phyloP scores from a whole-genome alignment of 2,797 vertebrate species.

The Hyperoplus immaculatus region DNA sequence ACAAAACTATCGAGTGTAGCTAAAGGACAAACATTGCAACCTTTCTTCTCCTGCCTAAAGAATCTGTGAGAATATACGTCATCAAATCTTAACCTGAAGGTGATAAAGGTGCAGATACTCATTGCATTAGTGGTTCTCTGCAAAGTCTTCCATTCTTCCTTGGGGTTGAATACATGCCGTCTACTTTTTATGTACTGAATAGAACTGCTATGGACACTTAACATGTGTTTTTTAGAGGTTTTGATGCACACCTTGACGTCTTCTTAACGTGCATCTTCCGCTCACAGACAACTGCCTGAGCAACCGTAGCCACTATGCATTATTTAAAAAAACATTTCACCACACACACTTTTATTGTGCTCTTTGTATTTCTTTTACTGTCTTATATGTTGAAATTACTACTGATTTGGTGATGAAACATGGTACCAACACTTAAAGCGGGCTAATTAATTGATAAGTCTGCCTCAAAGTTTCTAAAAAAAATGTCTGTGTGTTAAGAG shows the following conservation, averaged over 20 bases:
- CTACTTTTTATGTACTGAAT: no score
- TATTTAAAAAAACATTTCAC: not conserved
- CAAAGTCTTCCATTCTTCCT: not conserved
- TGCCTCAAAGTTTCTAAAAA: not conserved
- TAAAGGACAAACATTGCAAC: not conserved
- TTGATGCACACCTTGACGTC: not conserved
- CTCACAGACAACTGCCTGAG: not conserved
- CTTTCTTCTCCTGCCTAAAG: constrained; percentile 9
- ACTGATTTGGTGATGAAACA: not conserved
- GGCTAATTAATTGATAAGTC: not conserved
- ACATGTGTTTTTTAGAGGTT: not conserved
- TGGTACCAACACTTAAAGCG: not conserved
- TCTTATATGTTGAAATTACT: not conserved
- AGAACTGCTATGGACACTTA: no score
- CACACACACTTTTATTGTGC: not conserved
- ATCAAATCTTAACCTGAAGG: not conserved
- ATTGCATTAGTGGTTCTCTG: constrained; percentile 2
- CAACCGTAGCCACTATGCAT: not conserved
- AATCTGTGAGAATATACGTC: not conserved
- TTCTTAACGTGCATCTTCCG: not conserved
- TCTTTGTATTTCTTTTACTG: not conserved
- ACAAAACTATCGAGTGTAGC: constrained; percentile 8
- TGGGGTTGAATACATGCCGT: no score
- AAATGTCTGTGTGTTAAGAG: not conserved
- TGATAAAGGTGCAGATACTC: not conserved